A percentile compares a stretch with the other conserved stretches of the same genome.
phyloP scores from a whole-genome alignment of 2,888 invertebrate genomes.

The Rambutsinella grinnellia region DNA sequence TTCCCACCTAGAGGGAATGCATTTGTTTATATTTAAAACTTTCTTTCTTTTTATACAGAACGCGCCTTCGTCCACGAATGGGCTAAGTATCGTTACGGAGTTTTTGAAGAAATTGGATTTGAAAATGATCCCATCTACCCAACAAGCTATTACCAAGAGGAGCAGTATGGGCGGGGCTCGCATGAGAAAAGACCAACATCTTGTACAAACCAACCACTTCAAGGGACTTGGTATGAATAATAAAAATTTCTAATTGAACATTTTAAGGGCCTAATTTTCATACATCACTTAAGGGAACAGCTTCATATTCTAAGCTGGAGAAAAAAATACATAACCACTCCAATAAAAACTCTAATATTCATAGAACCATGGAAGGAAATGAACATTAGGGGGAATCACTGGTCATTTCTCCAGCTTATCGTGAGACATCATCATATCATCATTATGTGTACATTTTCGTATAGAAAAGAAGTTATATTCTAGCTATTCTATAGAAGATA shows the following conservation, averaged over 20 bases:
- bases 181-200: slow-evolving; percentile 67
- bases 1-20: too few relatives aligned
- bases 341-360: slow-evolving; percentile 10
- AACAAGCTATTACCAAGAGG: slow-evolving; percentile 70
- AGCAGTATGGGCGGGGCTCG: slow-evolving; percentile 65
- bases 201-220: slow-evolving; percentile 66
- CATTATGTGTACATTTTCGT: too few relatives aligned
- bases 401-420: too few relatives aligned
- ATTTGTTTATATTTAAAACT: too few relatives aligned
- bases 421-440: too few relatives aligned
- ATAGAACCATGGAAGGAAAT: too few relatives aligned
- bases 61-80: slow-evolving; percentile 73
- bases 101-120: slow-evolving; percentile 78
- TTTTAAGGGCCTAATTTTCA: too few relatives aligned
- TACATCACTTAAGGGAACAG: slow-evolving; percentile 44
- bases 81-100: slow-evolving; percentile 78
- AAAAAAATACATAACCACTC: too few relatives aligned
- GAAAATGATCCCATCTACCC: slow-evolving; percentile 75
- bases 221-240: slow-evolving; percentile 63
- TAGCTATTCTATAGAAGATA: too few relatives aligned
- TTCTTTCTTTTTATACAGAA: slow-evolving; percentile 55
- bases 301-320: too few relatives aligned
- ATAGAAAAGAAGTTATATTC: too few relatives aligned
- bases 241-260: background rate
- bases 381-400: too few relatives aligned